These are phyloP conservation scores for Caenorhabditis wallacei DNA, from an alignment of 2,888 invertebrate genomes.

Conservation along the genomic window DNA sequence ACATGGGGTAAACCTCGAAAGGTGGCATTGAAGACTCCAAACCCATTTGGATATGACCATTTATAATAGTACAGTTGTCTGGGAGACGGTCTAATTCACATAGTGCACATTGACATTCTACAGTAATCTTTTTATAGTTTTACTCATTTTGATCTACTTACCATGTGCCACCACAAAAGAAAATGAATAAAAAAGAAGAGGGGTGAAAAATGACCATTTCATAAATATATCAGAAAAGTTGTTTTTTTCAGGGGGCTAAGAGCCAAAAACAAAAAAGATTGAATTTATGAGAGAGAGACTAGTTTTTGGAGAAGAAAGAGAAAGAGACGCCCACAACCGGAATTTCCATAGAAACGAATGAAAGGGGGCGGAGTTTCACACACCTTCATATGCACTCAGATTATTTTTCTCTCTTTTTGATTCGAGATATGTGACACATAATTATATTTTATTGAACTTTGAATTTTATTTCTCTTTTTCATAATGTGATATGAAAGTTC, in stretches of 20 bases:
- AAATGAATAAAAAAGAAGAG: constrained; percentile 6
- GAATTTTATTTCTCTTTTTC: not conserved
- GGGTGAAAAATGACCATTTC: constrained; percentile 46
- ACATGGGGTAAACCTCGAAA: constrained; percentile 32
- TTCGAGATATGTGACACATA: not conserved
- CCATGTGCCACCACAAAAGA: constrained; percentile 31
- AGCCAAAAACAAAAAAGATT: constrained; percentile 24
- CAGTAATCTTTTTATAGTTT: not conserved
- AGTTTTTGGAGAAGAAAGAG: constrained; percentile 7
- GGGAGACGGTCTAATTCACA: constrained; percentile 54
- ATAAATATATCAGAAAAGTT: constrained; percentile 18
- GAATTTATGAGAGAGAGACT: not conserved
- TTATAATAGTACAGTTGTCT: constrained; percentile 56
- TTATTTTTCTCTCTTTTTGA: constrained; percentile 9
- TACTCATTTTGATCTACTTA: not conserved
- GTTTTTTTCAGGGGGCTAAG: not conserved
- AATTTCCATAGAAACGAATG: constrained; percentile 53
- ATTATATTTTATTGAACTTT: not conserved
- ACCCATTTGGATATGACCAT: constrained; percentile 59
- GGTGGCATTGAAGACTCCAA: constrained; percentile 63
- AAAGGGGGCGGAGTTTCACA: constrained; percentile 22
- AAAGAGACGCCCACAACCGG: constrained; percentile 26
- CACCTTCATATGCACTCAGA: constrained; percentile 9
- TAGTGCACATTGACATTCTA: constrained; percentile 55
- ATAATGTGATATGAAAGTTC: not conserved